Conservation (phyloP, 92 coral and sea anemone species). For the Micromussa lordhowensis region DNA sequence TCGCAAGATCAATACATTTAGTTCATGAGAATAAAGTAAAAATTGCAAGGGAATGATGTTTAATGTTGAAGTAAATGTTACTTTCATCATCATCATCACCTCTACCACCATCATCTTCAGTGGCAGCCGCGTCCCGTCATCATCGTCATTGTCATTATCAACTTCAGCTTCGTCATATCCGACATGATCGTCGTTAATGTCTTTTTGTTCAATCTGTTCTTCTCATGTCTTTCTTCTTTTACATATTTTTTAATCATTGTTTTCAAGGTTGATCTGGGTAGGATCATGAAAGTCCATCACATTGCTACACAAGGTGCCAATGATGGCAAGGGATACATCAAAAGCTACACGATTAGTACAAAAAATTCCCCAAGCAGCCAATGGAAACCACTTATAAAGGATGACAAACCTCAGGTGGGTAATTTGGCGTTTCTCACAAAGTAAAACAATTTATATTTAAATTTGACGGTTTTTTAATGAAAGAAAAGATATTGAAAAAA, state of each 20-base stretch:
- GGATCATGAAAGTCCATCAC: neutral
- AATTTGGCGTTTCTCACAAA: neutral
- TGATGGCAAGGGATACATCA: slow-evolving; percentile 32
- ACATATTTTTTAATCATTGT: neutral
- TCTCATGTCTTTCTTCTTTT: neutral
- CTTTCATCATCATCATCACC: no score
- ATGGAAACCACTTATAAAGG: neutral
- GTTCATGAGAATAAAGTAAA: neutral
- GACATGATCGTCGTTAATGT: no score
- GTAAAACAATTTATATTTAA: neutral
- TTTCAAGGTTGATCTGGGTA: slow-evolving; percentile 20
- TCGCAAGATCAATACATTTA: neutral
- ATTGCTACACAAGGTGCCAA: slow-evolving; percentile 12
- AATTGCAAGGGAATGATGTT: no score
- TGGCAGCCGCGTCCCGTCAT: no score
- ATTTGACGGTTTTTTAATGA: no score
- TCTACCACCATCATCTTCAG: no score
- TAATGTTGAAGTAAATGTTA: no score
- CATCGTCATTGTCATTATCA: no score
- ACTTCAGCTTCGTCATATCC: no score
- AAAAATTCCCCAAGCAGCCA: neutral
- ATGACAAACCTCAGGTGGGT: slow-evolving; percentile 12
- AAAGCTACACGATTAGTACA: slow-evolving; percentile 11
- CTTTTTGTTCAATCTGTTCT: neutral
- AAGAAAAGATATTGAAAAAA: no score